These are phyloP conservation scores for Mustela nigripes DNA, from an alignment of 2,113 vertebrate genomes.

Conservation along the genomic window DNA sequence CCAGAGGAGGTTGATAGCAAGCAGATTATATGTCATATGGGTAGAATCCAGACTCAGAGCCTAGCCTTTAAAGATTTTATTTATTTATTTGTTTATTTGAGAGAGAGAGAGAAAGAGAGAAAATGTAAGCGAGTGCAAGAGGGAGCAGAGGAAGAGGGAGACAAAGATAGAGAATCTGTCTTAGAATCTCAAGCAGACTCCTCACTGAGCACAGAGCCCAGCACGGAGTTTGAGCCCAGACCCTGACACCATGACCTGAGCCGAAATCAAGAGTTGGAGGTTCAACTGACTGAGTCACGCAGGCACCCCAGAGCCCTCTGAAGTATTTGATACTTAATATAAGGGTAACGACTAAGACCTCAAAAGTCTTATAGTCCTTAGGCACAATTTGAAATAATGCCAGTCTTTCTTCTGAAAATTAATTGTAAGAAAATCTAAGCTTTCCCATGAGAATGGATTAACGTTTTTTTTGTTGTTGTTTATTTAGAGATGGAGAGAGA, in stretches of 20 bases:
- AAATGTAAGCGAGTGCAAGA: neutral
- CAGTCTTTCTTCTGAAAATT: neutral
- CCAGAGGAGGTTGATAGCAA: neutral
- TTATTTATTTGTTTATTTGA: neutral
- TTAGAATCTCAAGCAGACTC: neutral
- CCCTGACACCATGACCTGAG: neutral
- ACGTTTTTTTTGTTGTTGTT: neutral
- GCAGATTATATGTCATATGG: neutral
- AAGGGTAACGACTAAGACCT: neutral
- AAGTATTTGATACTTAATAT: neutral
- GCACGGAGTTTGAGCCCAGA: neutral
- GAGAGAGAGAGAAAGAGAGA: neutral
- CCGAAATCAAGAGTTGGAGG: neutral
- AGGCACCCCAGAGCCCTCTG: neutral
- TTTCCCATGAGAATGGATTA: neutral
- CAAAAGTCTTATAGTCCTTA: neutral
- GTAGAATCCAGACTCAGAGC: neutral
- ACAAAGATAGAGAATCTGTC: neutral
- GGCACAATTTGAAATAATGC: neutral
- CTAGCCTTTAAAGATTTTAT: neutral
- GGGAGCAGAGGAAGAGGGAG: neutral
- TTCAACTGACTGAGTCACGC: neutral
- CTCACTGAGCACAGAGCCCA: neutral
- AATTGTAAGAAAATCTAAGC: neutral
- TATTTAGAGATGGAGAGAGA: neutral